Conservation (phyloP, 2,888 invertebrate species). For the Sphaeridia pumilis region DNA sequence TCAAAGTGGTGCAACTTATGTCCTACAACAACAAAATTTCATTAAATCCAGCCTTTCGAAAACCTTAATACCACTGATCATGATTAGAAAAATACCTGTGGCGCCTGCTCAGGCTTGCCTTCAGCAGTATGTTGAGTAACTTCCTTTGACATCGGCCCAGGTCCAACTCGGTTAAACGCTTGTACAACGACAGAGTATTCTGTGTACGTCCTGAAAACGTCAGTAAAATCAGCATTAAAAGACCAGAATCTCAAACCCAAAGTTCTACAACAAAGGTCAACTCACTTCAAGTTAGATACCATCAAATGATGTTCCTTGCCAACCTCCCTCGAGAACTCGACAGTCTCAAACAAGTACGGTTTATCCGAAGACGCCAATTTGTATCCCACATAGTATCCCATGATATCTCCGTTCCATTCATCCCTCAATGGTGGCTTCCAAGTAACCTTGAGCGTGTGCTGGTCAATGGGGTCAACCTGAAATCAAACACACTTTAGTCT, state of each 20-base stretch:
- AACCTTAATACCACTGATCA: too few species aligned
- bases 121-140: conserved; percentile 86
- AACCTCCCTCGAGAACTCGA: conserved; percentile 81
- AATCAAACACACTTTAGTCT: not conserved
- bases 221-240: conserved; percentile 33
- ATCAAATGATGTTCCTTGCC: conserved; percentile 79
- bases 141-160: conserved; percentile 81
- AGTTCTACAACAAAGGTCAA: too few species aligned
- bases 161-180: conserved; percentile 86
- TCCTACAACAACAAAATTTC: conserved; percentile 47
- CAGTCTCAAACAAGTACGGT: conserved; percentile 79
- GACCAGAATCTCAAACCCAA: not conserved
- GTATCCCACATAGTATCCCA: conserved; percentile 81
- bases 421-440: conserved; percentile 83
- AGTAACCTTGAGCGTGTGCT: conserved; percentile 66
- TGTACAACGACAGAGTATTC: conserved; percentile 93
- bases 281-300: conserved; percentile 61
- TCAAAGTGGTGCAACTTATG: conserved; percentile 80
- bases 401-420: conserved; percentile 86
- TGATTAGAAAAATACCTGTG: conserved; percentile 43
- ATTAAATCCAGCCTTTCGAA: not conserved
- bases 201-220: conserved; percentile 61
- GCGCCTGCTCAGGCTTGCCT: conserved; percentile 82
- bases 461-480: conserved; percentile 73
- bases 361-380: conserved; percentile 62